Base-by-base conservation (phyloP, 2,113 vertebrate genomes). In the Glareola pratincola region DNA sequence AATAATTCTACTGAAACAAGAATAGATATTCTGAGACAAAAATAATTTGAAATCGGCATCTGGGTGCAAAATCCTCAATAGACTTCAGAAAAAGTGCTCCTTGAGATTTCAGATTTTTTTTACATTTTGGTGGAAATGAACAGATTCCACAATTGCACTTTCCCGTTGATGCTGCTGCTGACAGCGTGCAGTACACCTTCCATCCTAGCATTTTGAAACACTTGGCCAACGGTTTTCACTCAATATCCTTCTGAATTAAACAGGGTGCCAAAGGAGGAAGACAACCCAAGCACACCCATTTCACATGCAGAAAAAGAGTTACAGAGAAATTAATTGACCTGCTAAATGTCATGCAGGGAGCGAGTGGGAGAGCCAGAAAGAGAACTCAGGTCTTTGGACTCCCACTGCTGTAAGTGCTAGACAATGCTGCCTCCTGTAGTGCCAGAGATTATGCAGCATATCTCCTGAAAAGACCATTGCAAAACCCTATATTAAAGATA, bases 291-390 rank as follows among this genome's bases (percentile, higher is more conserved):
- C 14, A 23, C 30, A 56, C 32, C 41, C 53, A 59, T 76, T 91
- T 89, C 21, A 41, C 36, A 34, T 59, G 17, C 57, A 79, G 48
- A 43, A 64, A 74, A 63, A 75, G 37, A 79, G 51, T 48, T 88
- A 51, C n/a, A 43, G 75, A 60, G 57, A 95, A 95, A 68, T 85
- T 91, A 88, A 94, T 74, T 93, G 89, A 72, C 45, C 72, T 86
- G 81, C 27, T 57, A 76, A 92, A 94, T 74, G 64, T 82, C 64
- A 56, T 18, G 50, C 37, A 53, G 85, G 63, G 85, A 80, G 36
- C 48, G 69, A 93, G 87, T 81, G 79, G 71, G 62, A 96, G 80
- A 92, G 41, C 37, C 80, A 90, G 78, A 81, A 93, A n/a, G 68
- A 85, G 37, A 95, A 39, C 60, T 69, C 8, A 0, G 63, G 87